Evolutionary conservation across 2,888 invertebrate genomes (phyloP).

Genomic region (Dryobota labecula): DNA sequence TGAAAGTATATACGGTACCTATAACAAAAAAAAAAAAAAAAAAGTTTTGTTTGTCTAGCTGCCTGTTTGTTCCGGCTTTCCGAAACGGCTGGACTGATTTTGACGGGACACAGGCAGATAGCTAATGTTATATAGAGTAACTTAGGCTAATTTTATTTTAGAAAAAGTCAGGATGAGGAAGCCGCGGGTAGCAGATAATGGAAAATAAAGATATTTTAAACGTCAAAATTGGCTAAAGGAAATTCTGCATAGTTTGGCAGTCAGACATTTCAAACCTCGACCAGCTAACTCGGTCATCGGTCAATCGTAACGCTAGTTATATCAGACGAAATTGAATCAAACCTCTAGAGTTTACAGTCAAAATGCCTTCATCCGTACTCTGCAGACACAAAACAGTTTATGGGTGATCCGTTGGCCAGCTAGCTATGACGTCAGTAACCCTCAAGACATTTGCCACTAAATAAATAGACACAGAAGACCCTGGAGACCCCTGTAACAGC

Average conservation of each 20-base stretch:
- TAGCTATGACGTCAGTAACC: conserved; percentile 55
- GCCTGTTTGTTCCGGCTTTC: too few species aligned
- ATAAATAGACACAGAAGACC: conserved; percentile 31
- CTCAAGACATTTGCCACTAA: conserved; percentile 17
- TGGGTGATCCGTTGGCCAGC: conserved; percentile 35
- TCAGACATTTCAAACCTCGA: background rate
- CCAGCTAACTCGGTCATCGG: conserved; percentile 17
- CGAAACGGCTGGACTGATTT: too few species aligned
- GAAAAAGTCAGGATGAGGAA: too few species aligned
- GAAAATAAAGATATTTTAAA: background rate
- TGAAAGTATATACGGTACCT: too few species aligned
- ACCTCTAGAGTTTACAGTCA: conserved; percentile 19
- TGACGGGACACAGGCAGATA: too few species aligned
- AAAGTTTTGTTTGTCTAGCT: too few species aligned
- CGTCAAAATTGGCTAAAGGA: background rate
- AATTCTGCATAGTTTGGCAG: background rate
- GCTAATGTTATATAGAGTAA: too few species aligned
- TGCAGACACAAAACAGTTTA: conserved; percentile 50
- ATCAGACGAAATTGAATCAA: conserved; percentile 31
- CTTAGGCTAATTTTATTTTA: too few species aligned
- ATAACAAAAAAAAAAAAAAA: too few species aligned
- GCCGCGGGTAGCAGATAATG: too few species aligned
- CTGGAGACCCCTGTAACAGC: too few species aligned
- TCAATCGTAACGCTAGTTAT: conserved; percentile 43
- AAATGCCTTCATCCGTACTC: conserved; percentile 23